A percentile compares a stretch with the other conserved stretches of the same genome.
Evolutionary conservation across 2,113 vertebrate genomes (phyloP).

Genomic region (Chaetorhynchus papuensis): DNA sequence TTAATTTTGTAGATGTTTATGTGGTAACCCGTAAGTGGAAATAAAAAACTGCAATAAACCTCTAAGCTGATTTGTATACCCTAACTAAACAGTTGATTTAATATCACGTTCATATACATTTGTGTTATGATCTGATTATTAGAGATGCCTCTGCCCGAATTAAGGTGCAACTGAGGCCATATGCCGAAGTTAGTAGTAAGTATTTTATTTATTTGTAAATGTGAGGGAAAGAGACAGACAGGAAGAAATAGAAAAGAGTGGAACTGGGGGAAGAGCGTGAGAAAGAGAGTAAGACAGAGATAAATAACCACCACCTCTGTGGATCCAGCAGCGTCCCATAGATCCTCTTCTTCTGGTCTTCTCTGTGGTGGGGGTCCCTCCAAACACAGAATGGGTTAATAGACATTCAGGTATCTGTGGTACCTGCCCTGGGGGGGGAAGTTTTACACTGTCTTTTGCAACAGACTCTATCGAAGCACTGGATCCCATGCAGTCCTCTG

Average conservation of each 20-base stretch:
- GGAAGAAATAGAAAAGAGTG: background rate
- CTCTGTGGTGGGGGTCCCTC: background rate
- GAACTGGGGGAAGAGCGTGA: accelerated
- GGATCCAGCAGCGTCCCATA: accelerated
- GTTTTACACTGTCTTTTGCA: background rate
- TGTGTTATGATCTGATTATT: background rate
- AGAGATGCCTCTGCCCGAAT: background rate
- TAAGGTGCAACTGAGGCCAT: background rate
- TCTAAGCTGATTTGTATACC: background rate
- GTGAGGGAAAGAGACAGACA: background rate
- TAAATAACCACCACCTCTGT: background rate
- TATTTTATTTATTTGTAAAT: background rate
- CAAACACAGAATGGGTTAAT: background rate
- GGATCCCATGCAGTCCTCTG: accelerated
- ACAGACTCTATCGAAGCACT: background rate
- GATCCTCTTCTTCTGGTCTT: background rate
- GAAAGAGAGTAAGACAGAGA: background rate
- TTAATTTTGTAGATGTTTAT: background rate
- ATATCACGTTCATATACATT: accelerated
- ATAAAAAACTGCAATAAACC: background rate
- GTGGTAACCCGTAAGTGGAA: background rate
- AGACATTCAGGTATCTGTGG: background rate
- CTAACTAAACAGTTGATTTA: background rate
- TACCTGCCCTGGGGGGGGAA: background rate
- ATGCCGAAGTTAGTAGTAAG: background rate